Percentiles rank a stretch among this genome's conserved stretches.
Evolutionary conservation across 2,888 invertebrate genomes (phyloP).

Genomic region (Stratiomys singularior): DNA sequence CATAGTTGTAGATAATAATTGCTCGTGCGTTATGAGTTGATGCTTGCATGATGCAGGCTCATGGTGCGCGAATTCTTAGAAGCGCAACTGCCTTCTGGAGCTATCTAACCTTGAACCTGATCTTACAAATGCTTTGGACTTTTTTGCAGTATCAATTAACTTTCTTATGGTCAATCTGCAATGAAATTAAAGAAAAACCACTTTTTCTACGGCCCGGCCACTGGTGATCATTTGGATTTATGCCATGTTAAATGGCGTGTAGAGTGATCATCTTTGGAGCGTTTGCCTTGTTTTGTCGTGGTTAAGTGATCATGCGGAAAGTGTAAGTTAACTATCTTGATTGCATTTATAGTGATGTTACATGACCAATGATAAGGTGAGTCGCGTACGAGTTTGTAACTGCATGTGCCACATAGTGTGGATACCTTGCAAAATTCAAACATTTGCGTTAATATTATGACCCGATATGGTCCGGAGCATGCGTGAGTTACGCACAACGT

Average conservation of each 20-base stretch:
- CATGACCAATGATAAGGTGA: constrained; percentile 24
- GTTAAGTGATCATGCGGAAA: constrained; percentile 42
- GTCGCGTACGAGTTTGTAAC: background rate
- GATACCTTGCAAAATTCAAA: background rate
- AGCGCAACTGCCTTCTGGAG: constrained; percentile 10
- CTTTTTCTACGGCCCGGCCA: constrained; percentile 17
- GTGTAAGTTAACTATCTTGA: constrained; percentile 44
- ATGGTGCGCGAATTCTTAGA: constrained; percentile 7
- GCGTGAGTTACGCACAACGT: background rate
- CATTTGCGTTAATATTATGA: background rate
- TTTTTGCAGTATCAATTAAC: constrained; percentile 36
- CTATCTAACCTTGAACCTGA: constrained; percentile 43
- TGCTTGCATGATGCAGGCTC: background rate
- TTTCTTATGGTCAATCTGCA: constrained; percentile 43
- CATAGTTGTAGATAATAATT: background rate
- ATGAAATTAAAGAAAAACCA: constrained; percentile 43
- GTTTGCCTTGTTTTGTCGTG: constrained; percentile 36
- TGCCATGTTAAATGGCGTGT: constrained; percentile 44
- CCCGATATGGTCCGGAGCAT: background rate
- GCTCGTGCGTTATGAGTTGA: constrained; percentile 29
- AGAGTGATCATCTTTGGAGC: constrained; percentile 43
- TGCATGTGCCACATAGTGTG: background rate
- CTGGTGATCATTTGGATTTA: constrained; percentile 27
- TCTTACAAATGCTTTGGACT: background rate
- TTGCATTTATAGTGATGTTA: constrained; percentile 12